Evolutionary conservation across 2,113 vertebrate species (phyloP).

Genomic region (Circaetus cinerascens): DNA sequence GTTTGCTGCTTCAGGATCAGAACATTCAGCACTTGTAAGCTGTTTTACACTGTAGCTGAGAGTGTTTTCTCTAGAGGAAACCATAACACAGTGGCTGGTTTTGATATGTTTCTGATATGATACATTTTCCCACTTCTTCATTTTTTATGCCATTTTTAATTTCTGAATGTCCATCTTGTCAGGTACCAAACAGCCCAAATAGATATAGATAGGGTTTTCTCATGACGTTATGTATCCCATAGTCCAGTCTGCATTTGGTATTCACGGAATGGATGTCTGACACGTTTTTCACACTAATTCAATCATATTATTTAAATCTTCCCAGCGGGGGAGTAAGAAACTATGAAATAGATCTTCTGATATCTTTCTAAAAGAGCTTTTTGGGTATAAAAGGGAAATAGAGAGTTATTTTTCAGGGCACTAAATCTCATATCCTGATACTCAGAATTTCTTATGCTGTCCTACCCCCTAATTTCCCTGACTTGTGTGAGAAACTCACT

Average conservation of each 20-base stretch:
- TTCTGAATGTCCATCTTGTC: background rate
- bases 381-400: background rate
- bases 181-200: background rate
- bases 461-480: background rate
- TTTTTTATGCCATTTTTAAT: background rate
- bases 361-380: background rate
- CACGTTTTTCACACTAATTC: constrained; percentile 2
- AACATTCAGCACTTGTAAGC: background rate
- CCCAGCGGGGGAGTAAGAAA: background rate
- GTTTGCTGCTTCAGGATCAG: background rate
- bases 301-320: background rate
- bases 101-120: background rate
- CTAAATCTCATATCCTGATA: background rate
- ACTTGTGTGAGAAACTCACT: background rate
- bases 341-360: background rate
- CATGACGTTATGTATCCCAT: background rate
- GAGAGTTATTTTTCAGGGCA: background rate
- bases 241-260: background rate
- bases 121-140: background rate
- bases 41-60: background rate
- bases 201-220: background rate
- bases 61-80: background rate
- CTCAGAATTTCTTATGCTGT: background rate
- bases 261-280: background rate
- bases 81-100: background rate